These are phyloP conservation scores for Papilio protenor DNA, from an alignment of 2,888 invertebrate species.

Conservation along the genomic window DNA sequence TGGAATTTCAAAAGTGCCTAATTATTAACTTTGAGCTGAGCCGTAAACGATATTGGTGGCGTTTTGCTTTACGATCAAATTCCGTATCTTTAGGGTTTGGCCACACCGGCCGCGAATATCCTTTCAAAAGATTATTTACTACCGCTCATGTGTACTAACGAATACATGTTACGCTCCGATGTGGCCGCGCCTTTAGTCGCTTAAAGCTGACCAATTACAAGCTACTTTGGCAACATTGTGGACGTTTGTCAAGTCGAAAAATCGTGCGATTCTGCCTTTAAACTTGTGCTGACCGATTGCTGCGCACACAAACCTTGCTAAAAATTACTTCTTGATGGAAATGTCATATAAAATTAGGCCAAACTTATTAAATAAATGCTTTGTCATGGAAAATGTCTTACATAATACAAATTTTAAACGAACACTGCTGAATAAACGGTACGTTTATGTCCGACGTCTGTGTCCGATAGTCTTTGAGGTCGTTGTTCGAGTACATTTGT, in stretches of 20 bases:
- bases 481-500: constrained; percentile 74
- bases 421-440: constrained; percentile 54
- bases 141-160: background rate
- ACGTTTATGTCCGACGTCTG: constrained; percentile 40
- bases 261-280: constrained; percentile 27
- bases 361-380: constrained; percentile 77
- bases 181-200: constrained; percentile 54
- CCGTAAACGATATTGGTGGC: constrained; percentile 45
- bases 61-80: constrained; percentile 58
- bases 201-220: constrained; percentile 68
- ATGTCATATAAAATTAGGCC: constrained; percentile 75
- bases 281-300: constrained; percentile 27
- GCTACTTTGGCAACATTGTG: constrained; percentile 82
- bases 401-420: constrained; percentile 66
- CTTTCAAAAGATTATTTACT: background rate
- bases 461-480: constrained; percentile 70
- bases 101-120: background rate
- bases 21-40: constrained; percentile 65
- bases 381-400: constrained; percentile 77
- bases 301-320: constrained; percentile 32
- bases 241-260: constrained; percentile 72
- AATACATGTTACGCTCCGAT: background rate
- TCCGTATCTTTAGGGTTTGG: constrained; percentile 23
- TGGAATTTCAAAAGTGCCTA: constrained; percentile 44
- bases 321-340: constrained; percentile 56